Evolutionary conservation across 2,113 vertebrate genomes (phyloP), one percentile per base, ranked within the genome.

Genomic region (Lophochroa leadbeateri): DNA sequence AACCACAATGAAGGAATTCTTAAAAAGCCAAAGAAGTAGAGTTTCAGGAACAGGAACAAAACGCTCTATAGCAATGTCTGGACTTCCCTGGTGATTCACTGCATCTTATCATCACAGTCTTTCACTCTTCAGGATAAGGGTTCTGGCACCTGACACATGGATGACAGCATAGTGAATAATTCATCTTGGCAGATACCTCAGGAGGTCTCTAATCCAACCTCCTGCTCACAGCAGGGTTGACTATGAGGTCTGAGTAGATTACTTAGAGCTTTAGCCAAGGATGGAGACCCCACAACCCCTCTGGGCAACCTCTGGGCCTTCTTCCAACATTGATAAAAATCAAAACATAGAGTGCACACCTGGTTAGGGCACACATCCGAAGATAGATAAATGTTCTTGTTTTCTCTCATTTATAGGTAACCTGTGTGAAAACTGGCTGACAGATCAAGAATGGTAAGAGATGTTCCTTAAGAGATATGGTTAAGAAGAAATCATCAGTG

Each of bases 301-400:
- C 29, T 33, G 19, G 33, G 52, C 24, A 71, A 50, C 21, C 7
- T 53, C 71, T 61, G 37, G 24, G 21, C n/a, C 27, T 64, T 24
- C 52, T 82, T 47, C 61, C 46, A 84, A 50, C 14, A 11, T 9
- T 9, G 50, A 49, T 23, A 43, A 68, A 79, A 79, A 50, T 16
- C 7, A 76, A 68, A 63, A 75, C 7, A 9, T 0, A 21, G 25
- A 76, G 6, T 11, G 31, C 47, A 77, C 20, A 33, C 2, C 4
- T 0, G 0, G 7, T 15, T 33, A 58, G 27, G 33, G 60, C 17
- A 60, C 11, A 70, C 13, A 53, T 18, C 16, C 49, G 52, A 70
- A 33, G 27, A 16, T 0, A 39, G 21, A 33, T 7, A 35, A 61
- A 24, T 25, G 19, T 29, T 25, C 29, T 52, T 43, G 11, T 31